phyloP scores from a whole-genome alignment of 64 coral and sea anemone species.

The Porites australiensis region DNA sequence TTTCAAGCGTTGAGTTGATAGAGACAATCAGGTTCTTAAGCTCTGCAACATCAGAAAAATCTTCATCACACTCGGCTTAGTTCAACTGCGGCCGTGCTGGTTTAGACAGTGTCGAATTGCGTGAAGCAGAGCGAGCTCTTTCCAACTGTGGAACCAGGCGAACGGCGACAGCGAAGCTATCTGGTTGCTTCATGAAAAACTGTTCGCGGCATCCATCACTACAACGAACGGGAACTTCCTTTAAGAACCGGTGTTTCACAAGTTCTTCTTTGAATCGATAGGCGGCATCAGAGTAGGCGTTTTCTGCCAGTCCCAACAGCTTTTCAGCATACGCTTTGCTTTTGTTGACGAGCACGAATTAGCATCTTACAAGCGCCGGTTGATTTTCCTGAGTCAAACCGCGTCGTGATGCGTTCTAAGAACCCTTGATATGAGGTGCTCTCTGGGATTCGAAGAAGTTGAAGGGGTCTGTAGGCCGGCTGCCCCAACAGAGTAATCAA shows the following conservation, averaged over 20 bases:
- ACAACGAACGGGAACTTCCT: conserved; percentile 21
- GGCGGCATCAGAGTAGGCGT: conserved; percentile 54
- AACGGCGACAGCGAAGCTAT: conserved; percentile 39
- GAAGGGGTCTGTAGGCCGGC: conserved; percentile 63
- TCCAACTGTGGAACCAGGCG: conserved; percentile 50
- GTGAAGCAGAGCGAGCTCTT: conserved; percentile 23
- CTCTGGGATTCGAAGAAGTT: conserved; percentile 54
- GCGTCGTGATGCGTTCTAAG: background rate
- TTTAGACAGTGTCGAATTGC: background rate
- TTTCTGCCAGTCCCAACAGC: conserved; percentile 52
- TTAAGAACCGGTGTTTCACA: conserved; percentile 18
- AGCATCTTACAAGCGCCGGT: conserved; percentile 36
- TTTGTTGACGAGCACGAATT: conserved; percentile 5
- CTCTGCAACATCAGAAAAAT: conserved; percentile 1
- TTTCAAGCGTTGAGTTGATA: background rate
- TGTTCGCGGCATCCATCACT: conserved; percentile 26
- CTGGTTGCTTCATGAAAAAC: conserved; percentile 38
- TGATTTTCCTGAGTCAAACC: conserved; percentile 61
- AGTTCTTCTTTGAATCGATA: conserved; percentile 43
- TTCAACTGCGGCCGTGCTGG: background rate
- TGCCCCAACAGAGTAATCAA: conserved; percentile 66
- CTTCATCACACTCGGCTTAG: background rate
- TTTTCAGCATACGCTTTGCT: conserved; percentile 49
- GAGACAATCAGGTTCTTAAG: background rate
- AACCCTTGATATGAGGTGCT: conserved; percentile 23